Evolutionary conservation across 2,888 invertebrate species (phyloP).

Genomic region (Diogma glabrata): DNA sequence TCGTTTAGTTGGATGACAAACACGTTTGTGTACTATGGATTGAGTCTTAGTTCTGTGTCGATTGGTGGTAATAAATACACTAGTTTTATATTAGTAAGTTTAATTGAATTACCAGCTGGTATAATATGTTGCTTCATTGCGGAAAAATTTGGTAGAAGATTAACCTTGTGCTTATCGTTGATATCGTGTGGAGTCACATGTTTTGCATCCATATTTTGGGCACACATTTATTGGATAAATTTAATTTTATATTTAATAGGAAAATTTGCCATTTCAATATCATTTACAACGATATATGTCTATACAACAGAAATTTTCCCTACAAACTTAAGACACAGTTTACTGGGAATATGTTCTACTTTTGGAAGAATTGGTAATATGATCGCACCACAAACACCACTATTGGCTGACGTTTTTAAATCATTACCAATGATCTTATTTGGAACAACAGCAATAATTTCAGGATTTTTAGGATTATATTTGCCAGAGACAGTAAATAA

Average conservation of each 20-base stretch:
- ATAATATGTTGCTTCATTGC: slow-evolving; percentile 49
- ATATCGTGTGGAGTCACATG: slow-evolving; percentile 37
- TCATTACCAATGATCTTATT: slow-evolving; percentile 47
- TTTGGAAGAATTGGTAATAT: slow-evolving; percentile 57
- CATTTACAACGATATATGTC: slow-evolving; percentile 48
- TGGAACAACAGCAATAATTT: slow-evolving; percentile 42
- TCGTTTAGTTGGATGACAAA: slow-evolving; percentile 73
- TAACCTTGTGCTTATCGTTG: slow-evolving; percentile 44
- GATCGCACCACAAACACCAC: slow-evolving; percentile 57
- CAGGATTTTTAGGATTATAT: slow-evolving; percentile 37
- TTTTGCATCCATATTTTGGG: background rate
- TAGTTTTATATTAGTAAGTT: slow-evolving; percentile 50
- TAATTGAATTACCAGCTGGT: slow-evolving; percentile 63
- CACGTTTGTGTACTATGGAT: slow-evolving; percentile 68
- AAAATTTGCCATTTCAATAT: slow-evolving; percentile 46
- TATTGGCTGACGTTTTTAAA: slow-evolving; percentile 36
- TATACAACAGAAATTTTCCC: slow-evolving; percentile 53
- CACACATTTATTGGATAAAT: slow-evolving; percentile 20
- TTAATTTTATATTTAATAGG: slow-evolving; percentile 42
- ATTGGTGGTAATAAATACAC: slow-evolving; percentile 62
- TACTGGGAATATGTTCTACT: slow-evolving; percentile 44
- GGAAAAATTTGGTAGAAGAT: slow-evolving; percentile 50
- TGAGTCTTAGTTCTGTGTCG: slow-evolving; percentile 65
- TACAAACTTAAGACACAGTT: slow-evolving; percentile 44
- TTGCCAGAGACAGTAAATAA: slow-evolving; percentile 53